A percentile compares a stretch with the other conserved stretches of the same genome.
These are phyloP conservation scores for Erinaceus europaeus DNA, from an alignment of 2,113 vertebrate species.

Conservation along the genomic window DNA sequence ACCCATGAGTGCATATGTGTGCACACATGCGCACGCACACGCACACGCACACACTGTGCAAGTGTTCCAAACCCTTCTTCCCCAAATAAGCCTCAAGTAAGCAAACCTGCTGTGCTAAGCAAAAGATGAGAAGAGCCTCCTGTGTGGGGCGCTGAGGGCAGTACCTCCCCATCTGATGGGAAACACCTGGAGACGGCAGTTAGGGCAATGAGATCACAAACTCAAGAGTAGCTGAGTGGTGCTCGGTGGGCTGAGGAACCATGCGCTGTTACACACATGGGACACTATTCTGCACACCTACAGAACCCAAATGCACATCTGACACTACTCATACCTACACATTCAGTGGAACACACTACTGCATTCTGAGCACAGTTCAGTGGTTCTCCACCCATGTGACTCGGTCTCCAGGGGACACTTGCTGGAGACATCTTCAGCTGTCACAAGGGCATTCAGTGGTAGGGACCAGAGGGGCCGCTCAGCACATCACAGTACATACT, in stretches of 20 bases:
- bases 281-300: not conserved
- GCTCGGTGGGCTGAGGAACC: too few species aligned
- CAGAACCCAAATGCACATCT: not conserved
- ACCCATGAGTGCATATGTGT: not conserved
- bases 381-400: not conserved
- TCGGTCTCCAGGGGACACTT: not conserved
- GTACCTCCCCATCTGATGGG: not conserved
- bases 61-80: too few species aligned
- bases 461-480: not conserved
- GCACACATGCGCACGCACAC: not conserved
- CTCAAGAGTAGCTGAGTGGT: accelerated
- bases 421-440: not conserved
- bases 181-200: not conserved
- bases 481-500: too few species aligned
- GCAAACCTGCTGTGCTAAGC: too few species aligned
- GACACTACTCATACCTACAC: not conserved
- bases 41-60: too few species aligned
- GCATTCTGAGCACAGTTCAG: not conserved
- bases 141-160: not conserved
- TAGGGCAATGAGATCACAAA: not conserved
- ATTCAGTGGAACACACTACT: not conserved
- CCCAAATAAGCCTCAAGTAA: not conserved
- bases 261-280: not conserved
- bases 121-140: too few species aligned
- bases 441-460: not conserved